phyloP scores from a whole-genome alignment of 2,888 invertebrate species.

The Sisyra terminalis region DNA sequence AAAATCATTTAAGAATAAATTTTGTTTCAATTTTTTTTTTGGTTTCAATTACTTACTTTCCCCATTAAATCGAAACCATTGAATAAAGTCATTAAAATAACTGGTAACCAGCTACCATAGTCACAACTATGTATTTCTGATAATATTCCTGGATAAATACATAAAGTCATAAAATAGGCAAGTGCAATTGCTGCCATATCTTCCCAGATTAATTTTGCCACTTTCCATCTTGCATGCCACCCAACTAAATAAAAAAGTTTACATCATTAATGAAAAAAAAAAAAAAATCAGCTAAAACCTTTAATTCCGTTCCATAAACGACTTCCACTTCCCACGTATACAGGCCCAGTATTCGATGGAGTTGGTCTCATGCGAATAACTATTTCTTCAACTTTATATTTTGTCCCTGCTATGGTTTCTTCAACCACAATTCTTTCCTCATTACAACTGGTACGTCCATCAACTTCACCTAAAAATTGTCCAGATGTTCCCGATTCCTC shows the following conservation, averaged over 20 bases:
- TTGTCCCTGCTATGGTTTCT: slow-evolving; percentile 31
- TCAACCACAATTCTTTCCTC: slow-evolving; percentile 11
- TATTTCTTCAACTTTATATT: slow-evolving; percentile 62
- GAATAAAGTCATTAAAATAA: slow-evolving; percentile 76
- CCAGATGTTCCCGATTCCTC: slow-evolving; percentile 8
- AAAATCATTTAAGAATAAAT: no score
- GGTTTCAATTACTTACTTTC: slow-evolving; percentile 28
- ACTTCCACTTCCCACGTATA: slow-evolving; percentile 21
- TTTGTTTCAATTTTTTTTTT: background rate
- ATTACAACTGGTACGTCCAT: background rate
- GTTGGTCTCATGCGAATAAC: slow-evolving; percentile 43
- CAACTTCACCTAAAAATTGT: background rate
- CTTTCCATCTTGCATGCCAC: slow-evolving; percentile 55
- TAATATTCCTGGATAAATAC: slow-evolving; percentile 79
- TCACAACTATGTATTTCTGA: slow-evolving; percentile 75
- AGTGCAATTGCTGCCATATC: slow-evolving; percentile 81
- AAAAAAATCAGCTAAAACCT: slow-evolving; percentile 22
- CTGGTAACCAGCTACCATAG: slow-evolving; percentile 80
- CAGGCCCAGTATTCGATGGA: slow-evolving; percentile 9
- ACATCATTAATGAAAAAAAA: background rate
- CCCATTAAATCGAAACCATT: slow-evolving; percentile 77
- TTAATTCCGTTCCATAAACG: slow-evolving; percentile 34
- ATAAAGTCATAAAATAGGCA: slow-evolving; percentile 79
- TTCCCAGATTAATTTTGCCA: slow-evolving; percentile 71
- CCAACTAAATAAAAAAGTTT: slow-evolving; percentile 36